Evolutionary conservation across 1,140 invertebrate genomes (phyloP), one percentile per base, ranked within the genome.

Genomic region (Saccostrea glomerata): DNA sequence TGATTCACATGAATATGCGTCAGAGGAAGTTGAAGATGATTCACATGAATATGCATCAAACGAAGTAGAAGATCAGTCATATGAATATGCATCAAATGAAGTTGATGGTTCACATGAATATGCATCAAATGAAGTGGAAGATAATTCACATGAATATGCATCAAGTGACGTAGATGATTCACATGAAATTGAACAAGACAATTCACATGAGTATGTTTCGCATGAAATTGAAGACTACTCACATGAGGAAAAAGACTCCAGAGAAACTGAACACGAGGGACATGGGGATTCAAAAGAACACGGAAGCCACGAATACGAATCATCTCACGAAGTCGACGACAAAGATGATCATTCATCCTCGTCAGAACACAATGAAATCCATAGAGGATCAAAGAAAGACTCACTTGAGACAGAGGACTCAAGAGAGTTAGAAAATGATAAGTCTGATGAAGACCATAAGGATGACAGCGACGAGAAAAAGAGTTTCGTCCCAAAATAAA

Each of bases 181-280:
- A 47, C 47, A 47, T 47, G 47, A 47, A 47, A 47, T 47, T 47
- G 47, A 47, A 9, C 47, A 47, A 47, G 47, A 47, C 47, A 47
- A 47, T 47, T 47, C 47, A 47, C 47, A 47, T 5, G 47, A 9
- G 0, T 6, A 6, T 20, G 40, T 23, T 25, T 82, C 30, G 6
- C 77, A 30, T 47, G 77, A 84, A 84, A 4, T 54, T 25, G 82
- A 84, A n/a, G 47, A 54, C 9, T 7, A 84, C 15, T 84, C 82
- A 12, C 15, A 84, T 40, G 82, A 84, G 47, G 7, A 11, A 23
- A 17, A 84, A 84, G 82, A 20, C 40, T 55, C 17, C 23, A n/a
- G 23, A 84, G 82, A 54, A 20, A 20, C 11, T n/a, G 82, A 84
- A 84, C 11, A 83, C 1, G 82, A 83, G 20, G 82, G 55, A 83